phyloP scores from a whole-genome alignment of 2,888 invertebrate genomes.

The Amblyteles armatorius region DNA sequence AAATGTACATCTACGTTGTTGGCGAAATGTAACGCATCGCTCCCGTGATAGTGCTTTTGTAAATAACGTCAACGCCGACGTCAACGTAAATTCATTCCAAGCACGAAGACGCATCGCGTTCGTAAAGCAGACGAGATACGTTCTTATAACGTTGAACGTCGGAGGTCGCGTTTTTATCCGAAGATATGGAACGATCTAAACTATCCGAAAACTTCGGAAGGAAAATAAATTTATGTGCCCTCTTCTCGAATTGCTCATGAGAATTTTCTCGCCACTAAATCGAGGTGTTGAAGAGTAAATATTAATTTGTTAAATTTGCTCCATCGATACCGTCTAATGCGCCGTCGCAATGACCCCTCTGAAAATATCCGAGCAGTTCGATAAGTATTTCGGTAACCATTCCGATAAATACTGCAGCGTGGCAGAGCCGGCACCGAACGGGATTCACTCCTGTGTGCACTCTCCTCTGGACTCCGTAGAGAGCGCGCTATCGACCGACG shows the following conservation, averaged over 20 bases:
- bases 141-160: neutral
- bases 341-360: conserved; percentile 39
- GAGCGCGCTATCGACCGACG: conserved; percentile 24
- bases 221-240: neutral
- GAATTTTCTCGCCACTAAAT: neutral
- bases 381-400: conserved; percentile 60
- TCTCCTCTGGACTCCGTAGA: conserved; percentile 29
- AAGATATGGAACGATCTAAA: neutral
- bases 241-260: neutral
- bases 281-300: neutral
- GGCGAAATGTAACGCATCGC: neutral
- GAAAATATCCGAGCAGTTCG: conserved; percentile 53
- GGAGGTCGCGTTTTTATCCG: neutral
- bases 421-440: conserved; percentile 36
- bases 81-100: neutral
- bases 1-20: neutral
- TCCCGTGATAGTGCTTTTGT: neutral
- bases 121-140: neutral
- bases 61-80: neutral
- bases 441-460: conserved; percentile 50
- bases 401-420: conserved; percentile 58
- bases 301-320: conserved; percentile 2
- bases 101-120: neutral
- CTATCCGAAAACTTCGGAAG: neutral
- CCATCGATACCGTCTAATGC: neutral